Percentiles rank a stretch among this genome's conserved stretches.
Evolutionary conservation across 2,888 invertebrate species (phyloP).

Genomic region (Mylabris sibirica): DNA sequence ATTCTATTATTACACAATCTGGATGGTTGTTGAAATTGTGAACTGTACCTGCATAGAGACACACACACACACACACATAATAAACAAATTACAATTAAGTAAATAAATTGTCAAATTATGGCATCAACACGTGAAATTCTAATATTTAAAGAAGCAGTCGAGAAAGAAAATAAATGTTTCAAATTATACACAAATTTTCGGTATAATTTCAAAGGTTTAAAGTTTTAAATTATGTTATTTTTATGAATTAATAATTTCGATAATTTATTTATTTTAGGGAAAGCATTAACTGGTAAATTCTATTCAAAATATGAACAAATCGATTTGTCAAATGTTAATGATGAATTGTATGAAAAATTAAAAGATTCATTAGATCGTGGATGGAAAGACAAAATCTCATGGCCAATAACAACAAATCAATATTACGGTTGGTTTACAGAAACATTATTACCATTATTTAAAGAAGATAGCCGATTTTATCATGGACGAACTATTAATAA

Average conservation of each 20-base stretch:
- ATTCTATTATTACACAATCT: conserved; percentile 45
- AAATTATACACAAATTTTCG: neutral
- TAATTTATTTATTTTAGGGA: conserved; percentile 9
- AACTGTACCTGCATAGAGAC: conserved; percentile 49
- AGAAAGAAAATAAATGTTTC: neutral
- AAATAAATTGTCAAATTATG: neutral
- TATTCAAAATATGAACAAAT: neutral
- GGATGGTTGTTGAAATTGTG: conserved; percentile 48
- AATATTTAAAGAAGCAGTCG: neutral
- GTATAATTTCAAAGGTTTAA: neutral
- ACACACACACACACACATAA: neutral
- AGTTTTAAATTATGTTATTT: neutral
- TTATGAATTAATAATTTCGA: neutral
- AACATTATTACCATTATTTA: neutral
- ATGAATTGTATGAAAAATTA: neutral
- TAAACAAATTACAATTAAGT: neutral
- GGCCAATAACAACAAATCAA: neutral
- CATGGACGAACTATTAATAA: neutral
- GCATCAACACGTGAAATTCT: neutral
- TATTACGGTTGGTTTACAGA: neutral
- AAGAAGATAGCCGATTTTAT: neutral
- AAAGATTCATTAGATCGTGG: neutral
- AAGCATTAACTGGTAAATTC: conserved; percentile 3
- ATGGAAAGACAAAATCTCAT: neutral
- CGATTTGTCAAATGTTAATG: neutral